Percentiles rank a stretch among this genome's conserved stretches.
Evolutionary conservation across 2,888 invertebrate species (phyloP).

Genomic region (Stegophylla sp.): DNA sequence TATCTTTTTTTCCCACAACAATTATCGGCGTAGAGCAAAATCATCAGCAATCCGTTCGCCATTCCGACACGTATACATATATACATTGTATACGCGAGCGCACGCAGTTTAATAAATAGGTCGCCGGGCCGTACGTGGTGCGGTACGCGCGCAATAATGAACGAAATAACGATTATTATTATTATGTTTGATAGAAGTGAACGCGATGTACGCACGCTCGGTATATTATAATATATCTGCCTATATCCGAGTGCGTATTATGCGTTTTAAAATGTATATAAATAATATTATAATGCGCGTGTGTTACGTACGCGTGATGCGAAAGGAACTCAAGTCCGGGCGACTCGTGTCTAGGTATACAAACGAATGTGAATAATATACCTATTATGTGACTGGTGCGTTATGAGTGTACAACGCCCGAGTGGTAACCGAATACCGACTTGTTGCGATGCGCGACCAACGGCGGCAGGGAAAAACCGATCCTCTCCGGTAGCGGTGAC

Average conservation of each 20-base stretch:
- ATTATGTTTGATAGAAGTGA: no score
- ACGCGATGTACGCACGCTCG: not conserved
- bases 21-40: not conserved
- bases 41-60: not conserved
- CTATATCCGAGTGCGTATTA: no score
- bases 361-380: not conserved
- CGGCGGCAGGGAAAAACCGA: not conserved
- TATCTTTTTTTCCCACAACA: not conserved
- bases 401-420: not conserved
- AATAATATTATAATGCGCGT: no score
- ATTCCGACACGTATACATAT: not conserved
- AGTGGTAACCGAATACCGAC: slow-evolving; percentile 43
- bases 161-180: no score
- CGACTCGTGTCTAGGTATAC: not conserved
- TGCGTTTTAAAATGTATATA: no score
- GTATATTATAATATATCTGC: no score
- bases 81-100: not conserved
- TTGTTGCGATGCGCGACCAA: not conserved
- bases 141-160: not conserved
- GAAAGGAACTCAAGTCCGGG: no score
- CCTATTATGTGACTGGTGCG: not conserved
- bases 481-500: not conserved
- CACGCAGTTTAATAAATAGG: not conserved
- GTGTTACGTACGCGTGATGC: no score
- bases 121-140: not conserved